phyloP scores from a whole-genome alignment of 2,113 vertebrate genomes.

The Vidua macroura region DNA sequence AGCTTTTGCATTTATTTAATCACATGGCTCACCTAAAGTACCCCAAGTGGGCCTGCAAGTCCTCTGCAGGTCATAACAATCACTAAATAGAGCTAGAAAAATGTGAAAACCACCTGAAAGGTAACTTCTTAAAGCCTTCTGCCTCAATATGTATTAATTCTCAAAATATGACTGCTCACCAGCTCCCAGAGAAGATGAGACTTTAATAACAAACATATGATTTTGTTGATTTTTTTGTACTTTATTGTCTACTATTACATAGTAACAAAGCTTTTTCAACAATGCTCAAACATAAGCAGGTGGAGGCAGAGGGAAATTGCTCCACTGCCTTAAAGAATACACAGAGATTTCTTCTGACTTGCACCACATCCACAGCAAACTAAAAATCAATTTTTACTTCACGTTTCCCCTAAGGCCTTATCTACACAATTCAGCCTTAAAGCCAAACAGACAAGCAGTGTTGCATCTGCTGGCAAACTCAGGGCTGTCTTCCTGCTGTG shows the following conservation, averaged over 20 bases:
- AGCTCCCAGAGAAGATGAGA: background rate
- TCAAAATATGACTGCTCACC: background rate
- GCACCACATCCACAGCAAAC: slow-evolving; percentile 16
- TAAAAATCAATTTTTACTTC: slow-evolving; percentile 38
- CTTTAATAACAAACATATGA: background rate
- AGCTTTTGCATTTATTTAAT: background rate
- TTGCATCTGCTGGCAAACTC: background rate
- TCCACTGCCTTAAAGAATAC: slow-evolving; percentile 9
- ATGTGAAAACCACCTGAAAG: background rate
- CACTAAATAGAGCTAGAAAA: background rate
- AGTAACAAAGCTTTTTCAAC: slow-evolving; percentile 36
- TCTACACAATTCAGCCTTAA: background rate
- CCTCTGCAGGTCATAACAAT: background rate
- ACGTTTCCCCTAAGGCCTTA: background rate
- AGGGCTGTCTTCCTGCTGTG: background rate
- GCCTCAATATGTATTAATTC: background rate
- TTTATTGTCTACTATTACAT: background rate
- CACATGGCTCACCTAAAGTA: background rate
- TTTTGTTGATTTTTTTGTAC: background rate
- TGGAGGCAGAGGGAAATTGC: background rate
- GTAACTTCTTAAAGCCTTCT: background rate
- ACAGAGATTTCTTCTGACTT: background rate
- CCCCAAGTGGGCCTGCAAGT: background rate
- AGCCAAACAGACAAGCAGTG: slow-evolving; percentile 9
- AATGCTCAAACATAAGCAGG: background rate